Evolutionary conservation across 2,888 invertebrate genomes (phyloP).

Genomic region (Oligia latruncula): DNA sequence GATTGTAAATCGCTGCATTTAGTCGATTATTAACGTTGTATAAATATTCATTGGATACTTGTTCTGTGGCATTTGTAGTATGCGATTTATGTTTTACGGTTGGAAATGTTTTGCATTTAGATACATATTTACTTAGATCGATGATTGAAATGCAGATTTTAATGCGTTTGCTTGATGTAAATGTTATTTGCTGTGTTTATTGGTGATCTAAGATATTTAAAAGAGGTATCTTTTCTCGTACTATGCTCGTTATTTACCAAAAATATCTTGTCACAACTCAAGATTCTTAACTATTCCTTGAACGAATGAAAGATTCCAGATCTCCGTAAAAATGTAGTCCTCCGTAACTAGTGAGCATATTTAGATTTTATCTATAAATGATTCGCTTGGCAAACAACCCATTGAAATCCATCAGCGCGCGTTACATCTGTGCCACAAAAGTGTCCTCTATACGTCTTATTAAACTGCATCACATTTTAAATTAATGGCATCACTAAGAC

Average conservation of each 20-base stretch:
- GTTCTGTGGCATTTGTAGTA: constrained; percentile 43
- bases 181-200: not conserved
- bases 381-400: constrained; percentile 54
- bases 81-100: constrained; percentile 26
- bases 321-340: not conserved
- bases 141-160: constrained; percentile 9
- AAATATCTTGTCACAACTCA: not conserved
- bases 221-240: not conserved
- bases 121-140: constrained; percentile 9
- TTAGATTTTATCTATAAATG: constrained; percentile 50
- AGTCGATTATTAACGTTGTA: constrained; percentile 39
- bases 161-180: not conserved
- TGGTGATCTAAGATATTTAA: not conserved
- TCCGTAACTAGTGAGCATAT: constrained; percentile 3
- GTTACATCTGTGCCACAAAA: constrained; percentile 51
- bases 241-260: not conserved
- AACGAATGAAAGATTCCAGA: not conserved
- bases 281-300: constrained; percentile 1
- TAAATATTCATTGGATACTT: constrained; percentile 52
- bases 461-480: constrained; percentile 54
- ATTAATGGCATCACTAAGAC: constrained; percentile 51
- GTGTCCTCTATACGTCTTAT: constrained; percentile 40
- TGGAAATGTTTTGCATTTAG: constrained; percentile 27
- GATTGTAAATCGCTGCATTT: constrained; percentile 27
- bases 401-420: constrained; percentile 54